Percentiles rank a stretch among this genome's conserved stretches.
phyloP scores from a whole-genome alignment of 2,113 vertebrate species.

The Motacilla tschutschensis region DNA sequence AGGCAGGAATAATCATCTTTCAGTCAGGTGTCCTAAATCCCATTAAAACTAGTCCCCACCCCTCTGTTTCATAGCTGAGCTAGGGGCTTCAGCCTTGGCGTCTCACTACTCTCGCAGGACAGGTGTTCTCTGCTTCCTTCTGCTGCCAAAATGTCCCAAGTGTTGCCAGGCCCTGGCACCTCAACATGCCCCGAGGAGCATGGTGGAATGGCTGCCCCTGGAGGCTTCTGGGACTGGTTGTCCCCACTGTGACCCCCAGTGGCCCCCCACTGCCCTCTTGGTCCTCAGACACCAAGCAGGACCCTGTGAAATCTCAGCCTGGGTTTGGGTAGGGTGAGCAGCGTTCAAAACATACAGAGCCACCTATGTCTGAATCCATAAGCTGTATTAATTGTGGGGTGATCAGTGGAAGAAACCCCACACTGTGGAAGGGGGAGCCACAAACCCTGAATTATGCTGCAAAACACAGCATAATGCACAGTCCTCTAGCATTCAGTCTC shows the following conservation, averaged over 20 bases:
- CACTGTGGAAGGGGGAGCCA: not conserved
- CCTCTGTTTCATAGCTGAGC: not conserved
- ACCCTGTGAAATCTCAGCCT: not conserved
- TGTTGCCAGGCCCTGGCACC: not conserved
- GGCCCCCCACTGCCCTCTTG: not conserved
- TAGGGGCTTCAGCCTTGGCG: accelerated
- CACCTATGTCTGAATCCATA: not conserved
- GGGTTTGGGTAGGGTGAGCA: accelerated
- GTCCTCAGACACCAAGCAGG: not conserved
- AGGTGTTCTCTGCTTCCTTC: not conserved
- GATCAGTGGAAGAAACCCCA: not conserved
- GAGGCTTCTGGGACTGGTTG: not conserved
- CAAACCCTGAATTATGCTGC: accelerated
- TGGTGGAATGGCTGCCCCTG: not conserved
- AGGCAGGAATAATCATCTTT: not conserved
- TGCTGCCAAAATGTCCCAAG: not conserved
- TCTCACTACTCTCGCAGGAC: not conserved
- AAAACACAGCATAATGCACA: not conserved
- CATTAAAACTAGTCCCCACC: not conserved
- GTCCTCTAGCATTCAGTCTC: not conserved
- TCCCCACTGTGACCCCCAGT: not conserved
- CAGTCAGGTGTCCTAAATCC: not conserved
- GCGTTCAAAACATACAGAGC: not conserved
- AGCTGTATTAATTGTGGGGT: not conserved
- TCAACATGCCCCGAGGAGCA: not conserved